Evolutionary conservation across 1,140 invertebrate genomes (phyloP), one percentile per base, ranked within the genome.

Genomic region (Akabosia matsudoensis): DNA sequence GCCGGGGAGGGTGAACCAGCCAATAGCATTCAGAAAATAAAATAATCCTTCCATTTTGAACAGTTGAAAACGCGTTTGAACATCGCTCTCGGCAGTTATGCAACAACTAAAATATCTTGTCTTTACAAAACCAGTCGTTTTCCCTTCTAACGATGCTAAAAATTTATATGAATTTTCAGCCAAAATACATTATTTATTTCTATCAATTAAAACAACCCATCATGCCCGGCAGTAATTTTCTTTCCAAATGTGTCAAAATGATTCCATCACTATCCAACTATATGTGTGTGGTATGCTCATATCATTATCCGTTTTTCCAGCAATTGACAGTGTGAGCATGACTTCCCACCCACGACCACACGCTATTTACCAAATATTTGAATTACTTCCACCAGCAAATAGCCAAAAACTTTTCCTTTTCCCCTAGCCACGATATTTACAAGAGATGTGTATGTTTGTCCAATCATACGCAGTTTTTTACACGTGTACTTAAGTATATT

Each of bases 31-130:
- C 76, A 73, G 78, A 78, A 77, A 80, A n/a, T n/a, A 78, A 80
- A 80, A 80, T 80, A 80, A 80, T 75, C 76, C 79, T 78, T 77
- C 79, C 79, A 80, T 80, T 80, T 80, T 80, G 79, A 80, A 80
- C 78, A 80, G 78, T 56, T 78, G 75, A 78, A 78, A 70, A 70
- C 24, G 28, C n/a, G 24, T 56, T 56, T 56, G 14, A 4, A 10
- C n/a, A 22, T 16, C 3, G 10, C n/a, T 56, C 7, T 56, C 14
- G 54, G 7, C 10, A 22, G 7, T 56, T 56, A 56, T 56, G 7
- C 37, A 45, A 45, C n/a, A n/a, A n/a, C n/a, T n/a, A n/a, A n/a
- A n/a, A n/a, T n/a, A n/a, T n/a, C n/a, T n/a, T n/a, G n/a, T n/a
- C n/a, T n/a, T n/a, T n/a, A n/a, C n/a, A n/a, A n/a, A n/a, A n/a